These are phyloP conservation scores for Antennarius maculatus DNA, from an alignment of 2,797 vertebrate genomes.

Conservation along the genomic window DNA sequence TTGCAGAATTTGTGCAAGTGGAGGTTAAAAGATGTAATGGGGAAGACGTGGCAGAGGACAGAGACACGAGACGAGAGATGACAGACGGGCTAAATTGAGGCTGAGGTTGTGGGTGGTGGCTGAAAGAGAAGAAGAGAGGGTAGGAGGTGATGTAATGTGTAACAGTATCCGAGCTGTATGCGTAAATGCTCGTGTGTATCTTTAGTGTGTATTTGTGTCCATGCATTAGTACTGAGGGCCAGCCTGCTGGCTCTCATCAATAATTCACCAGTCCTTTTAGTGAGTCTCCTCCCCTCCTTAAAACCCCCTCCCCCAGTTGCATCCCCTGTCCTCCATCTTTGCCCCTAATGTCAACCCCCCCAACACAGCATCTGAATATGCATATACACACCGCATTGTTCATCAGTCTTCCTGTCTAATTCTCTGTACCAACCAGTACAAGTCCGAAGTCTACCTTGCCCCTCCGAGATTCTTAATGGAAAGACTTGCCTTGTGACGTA, in stretches of 20 bases:
- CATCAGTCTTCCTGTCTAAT: conserved; percentile 8
- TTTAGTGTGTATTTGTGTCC: conserved; percentile 66
- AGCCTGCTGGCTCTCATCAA: conserved; percentile 87
- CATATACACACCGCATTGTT: not conserved
- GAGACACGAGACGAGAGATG: conserved; percentile 37
- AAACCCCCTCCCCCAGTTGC: conserved; percentile 58
- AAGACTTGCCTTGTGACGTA: not conserved
- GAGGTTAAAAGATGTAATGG: conserved; percentile 6
- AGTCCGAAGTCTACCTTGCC: not conserved
- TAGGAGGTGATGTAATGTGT: conserved; percentile 86
- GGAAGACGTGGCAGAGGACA: conserved; percentile 25
- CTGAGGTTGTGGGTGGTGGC: conserved; percentile 59
- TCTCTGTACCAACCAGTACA: not conserved
- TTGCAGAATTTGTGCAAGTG: conserved; percentile 2
- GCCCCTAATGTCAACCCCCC: conserved; percentile 43
- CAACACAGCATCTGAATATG: conserved; percentile 25
- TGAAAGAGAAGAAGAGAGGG: conserved; percentile 30
- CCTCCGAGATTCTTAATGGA: not conserved
- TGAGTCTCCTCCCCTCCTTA: conserved; percentile 64
- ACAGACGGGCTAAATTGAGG: conserved; percentile 45
- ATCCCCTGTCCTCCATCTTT: conserved; percentile 52
- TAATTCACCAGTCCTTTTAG: conserved; percentile 88
- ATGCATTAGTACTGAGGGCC: conserved; percentile 75
- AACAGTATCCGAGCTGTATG: conserved; percentile 76
- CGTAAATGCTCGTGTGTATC: conserved; percentile 74